Conservation (phyloP, 30 jellyfish, hydroid and myxozoan species). For the Hydractinia echinata region DNA sequence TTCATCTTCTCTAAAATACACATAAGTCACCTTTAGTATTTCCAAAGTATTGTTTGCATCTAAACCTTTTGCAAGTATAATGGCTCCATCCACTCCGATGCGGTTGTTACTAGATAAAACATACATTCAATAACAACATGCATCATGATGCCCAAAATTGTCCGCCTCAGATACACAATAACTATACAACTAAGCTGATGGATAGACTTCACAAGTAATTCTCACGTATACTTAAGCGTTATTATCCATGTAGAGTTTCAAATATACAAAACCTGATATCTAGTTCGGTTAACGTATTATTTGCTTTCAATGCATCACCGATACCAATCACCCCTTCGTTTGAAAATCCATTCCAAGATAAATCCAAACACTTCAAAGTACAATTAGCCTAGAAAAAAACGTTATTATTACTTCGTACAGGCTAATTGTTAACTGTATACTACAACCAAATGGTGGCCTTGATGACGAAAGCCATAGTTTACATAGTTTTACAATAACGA, state of each 20-base stretch:
- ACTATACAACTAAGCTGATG: too few species aligned
- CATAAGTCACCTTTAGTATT: slow-evolving; percentile 43
- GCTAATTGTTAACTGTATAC: too few species aligned
- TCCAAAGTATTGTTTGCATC: slow-evolving; percentile 68
- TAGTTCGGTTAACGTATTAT: slow-evolving; percentile 63
- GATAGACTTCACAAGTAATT: neutral
- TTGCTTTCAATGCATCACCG: slow-evolving; percentile 69
- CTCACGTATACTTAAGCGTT: too few species aligned
- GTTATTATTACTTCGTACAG: neutral
- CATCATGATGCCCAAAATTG: too few species aligned
- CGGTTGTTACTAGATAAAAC: slow-evolving; percentile 55
- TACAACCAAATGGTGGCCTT: too few species aligned
- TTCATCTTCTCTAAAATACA: neutral
- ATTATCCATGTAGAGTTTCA: too few species aligned
- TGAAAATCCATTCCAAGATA: slow-evolving; percentile 89
- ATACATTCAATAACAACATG: too few species aligned
- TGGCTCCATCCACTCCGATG: slow-evolving; percentile 67
- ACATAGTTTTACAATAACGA: too few species aligned
- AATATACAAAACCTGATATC: slow-evolving; percentile 47
- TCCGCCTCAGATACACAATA: too few species aligned
- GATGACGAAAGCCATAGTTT: neutral
- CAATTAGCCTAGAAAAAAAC: slow-evolving; percentile 54
- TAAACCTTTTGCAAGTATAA: slow-evolving; percentile 56
- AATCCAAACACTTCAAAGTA: slow-evolving; percentile 45
- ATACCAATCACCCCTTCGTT: slow-evolving; percentile 69